Base-by-base conservation (phyloP, 1,140 invertebrate species). In the Homarus americanus region DNA sequence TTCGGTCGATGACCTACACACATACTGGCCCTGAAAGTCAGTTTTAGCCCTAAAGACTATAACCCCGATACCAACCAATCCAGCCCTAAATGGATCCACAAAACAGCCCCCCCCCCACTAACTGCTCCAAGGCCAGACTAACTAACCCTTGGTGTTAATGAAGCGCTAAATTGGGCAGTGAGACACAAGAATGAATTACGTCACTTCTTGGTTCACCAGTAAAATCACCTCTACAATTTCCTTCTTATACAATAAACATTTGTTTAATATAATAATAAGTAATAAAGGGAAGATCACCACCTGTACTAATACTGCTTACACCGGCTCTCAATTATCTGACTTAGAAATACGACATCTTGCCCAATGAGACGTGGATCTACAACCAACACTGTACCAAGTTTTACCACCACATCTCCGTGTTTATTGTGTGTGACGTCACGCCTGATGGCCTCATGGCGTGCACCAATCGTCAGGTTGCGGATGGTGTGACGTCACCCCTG, bases 301-400 rank as follows among this genome's bases (percentile, higher is more conserved):
- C 83, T 86, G 41, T 86, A 76, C 41, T 69, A 86, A 86, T 86
- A 86, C 83, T 86, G 83, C 53, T 53, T 49, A 76, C 72, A 86
- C 83, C 83, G 44, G 69, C 69, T n/a, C 69, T 86, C 72, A 73
- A 44, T n/a, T 38, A 79, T 20, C n/a, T 88, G 86, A 88, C 86
- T 80, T 88, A 88, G 86, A 88, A n/a, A 78, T 82, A 82, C 76
- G 79, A 34, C 36, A 72, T 72, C 40, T 63, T 58, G 86, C 44
- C 49, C 58, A 69, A 36, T 12, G 53, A 44, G 24, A 80, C 41
- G 28, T 32, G 24, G 41, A 80, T 80, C 78, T 49, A 41, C 17
- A 41, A n/a, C 53, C 20, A 80, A 44, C 41, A 44, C 41, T 53
- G 44, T 15, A 12, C 20, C 78, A 12, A 38, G 15, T 44, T n/a